These are phyloP conservation scores for Sphaerophoria rueppellii DNA, from an alignment of 2,888 invertebrate genomes.

Conservation along the genomic window DNA sequence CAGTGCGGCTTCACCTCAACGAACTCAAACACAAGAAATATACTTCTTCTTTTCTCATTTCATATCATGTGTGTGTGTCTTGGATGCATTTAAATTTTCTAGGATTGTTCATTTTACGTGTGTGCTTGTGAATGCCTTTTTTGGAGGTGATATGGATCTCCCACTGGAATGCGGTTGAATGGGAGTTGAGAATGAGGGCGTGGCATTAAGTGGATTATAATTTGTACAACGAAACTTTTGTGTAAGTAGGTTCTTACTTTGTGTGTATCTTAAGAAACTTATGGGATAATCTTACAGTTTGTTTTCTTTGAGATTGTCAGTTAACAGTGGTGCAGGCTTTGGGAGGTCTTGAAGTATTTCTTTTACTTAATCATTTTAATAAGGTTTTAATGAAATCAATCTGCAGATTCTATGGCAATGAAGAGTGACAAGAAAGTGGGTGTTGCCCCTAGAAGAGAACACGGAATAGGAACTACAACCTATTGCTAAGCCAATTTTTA, in stretches of 20 bases:
- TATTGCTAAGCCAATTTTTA: too few species aligned
- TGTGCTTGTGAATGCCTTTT: neutral
- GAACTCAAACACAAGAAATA: constrained; percentile 10
- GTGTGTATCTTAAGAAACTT: constrained; percentile 31
- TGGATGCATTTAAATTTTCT: constrained; percentile 47
- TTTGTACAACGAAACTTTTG: constrained; percentile 60
- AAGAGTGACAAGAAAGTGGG: too few species aligned
- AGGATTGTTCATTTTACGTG: constrained; percentile 56
- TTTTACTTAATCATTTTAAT: too few species aligned
- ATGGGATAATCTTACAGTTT: constrained; percentile 40
- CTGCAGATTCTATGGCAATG: too few species aligned
- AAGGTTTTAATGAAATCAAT: too few species aligned
- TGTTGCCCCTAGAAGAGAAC: too few species aligned
- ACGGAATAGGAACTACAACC: too few species aligned
- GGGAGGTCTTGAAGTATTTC: too few species aligned
- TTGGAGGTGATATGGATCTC: constrained; percentile 19
- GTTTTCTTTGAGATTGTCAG: constrained; percentile 16
- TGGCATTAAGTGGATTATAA: constrained; percentile 58
- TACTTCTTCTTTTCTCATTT: constrained; percentile 1
- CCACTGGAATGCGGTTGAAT: constrained; percentile 11
- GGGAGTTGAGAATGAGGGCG: constrained; percentile 23
- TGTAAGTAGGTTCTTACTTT: constrained; percentile 27
- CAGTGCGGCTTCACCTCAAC: neutral
- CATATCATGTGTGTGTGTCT: constrained; percentile 3
- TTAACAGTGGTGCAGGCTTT: constrained; percentile 2